phyloP scores from a whole-genome alignment of 2,113 vertebrate genomes.

The Corythornis vintsioides region DNA sequence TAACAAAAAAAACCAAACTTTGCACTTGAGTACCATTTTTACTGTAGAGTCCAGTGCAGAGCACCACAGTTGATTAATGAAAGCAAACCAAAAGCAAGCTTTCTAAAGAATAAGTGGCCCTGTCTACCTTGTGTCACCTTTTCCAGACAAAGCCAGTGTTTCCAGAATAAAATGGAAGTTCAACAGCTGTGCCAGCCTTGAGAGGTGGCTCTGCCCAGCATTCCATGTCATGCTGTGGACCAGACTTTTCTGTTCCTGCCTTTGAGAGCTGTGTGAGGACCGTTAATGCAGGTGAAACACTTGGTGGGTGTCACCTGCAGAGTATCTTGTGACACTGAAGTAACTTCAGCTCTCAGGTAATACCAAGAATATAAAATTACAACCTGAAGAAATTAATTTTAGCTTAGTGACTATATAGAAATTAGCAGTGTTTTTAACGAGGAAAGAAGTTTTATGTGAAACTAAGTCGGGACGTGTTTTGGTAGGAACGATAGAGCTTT shows the following conservation, averaged over 20 bases:
- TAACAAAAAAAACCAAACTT: neutral
- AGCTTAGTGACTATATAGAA: neutral
- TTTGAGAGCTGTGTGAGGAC: neutral
- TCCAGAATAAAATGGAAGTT: neutral
- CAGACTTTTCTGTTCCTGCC: neutral
- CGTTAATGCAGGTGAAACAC: neutral
- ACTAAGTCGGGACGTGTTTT: neutral
- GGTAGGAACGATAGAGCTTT: neutral
- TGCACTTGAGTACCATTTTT: neutral
- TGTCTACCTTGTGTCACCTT: neutral
- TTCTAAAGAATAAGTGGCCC: neutral
- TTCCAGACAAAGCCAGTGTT: neutral
- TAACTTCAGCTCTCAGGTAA: neutral
- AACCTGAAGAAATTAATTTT: neutral
- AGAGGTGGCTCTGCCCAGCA: fast-evolving
- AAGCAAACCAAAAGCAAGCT: neutral
- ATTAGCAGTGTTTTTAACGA: neutral
- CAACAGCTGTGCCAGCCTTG: fast-evolving
- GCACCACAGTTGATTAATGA: neutral
- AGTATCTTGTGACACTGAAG: neutral
- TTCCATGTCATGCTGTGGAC: neutral
- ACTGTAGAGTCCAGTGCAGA: neutral
- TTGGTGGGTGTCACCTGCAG: neutral
- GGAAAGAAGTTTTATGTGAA: neutral
- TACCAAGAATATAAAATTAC: neutral